Evolutionary conservation across 2,113 vertebrate genomes (phyloP), one percentile per base, ranked within the genome.

Genomic region (Chlamydotis undulata): DNA sequence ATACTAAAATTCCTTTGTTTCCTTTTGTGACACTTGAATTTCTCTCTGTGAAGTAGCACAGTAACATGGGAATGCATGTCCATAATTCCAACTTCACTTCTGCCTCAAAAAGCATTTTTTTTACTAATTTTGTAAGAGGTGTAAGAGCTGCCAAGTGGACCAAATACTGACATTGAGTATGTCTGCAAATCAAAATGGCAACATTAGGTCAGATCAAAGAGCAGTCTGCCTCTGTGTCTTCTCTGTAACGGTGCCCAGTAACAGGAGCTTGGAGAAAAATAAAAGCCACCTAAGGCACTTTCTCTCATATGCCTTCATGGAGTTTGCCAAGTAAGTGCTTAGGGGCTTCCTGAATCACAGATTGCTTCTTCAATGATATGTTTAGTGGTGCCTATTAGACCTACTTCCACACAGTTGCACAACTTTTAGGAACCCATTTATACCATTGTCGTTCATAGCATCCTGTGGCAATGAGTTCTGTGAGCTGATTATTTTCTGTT

Each of bases 101-200:
- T 94, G 43, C 83, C 53, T 91, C 35, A 45, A 73, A 91, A 76
- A 1, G 1, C 2, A 1, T 25, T 50, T 6, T 25, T 73, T 18
- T 33, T 53, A 15, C 31, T 59, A 4, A 1, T 67, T 63, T 41
- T 50, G 50, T 22, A 59, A 70, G 63, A 80, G 19, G 43, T 4
- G 3, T 41, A 74, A 83, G 89, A 86, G 41, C 47, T 63, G 49
- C 24, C 33, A 56, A 26, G 52, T n/a, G 39, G 10, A 14, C 43
- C 47, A 24, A 4, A 35, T 29, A 31, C 50, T 77, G 78, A 14
- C 1, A 1, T 0, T 19, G 15, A 16, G 3, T 52, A 24, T 0
- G 0, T 56, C 64, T n/a, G 86, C 56, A 63, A 68, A 22, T 57
- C 43, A 35, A 56, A 83, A 55, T 43, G n/a, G 19, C 43, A 60